Evolutionary conservation across 2,797 vertebrate genomes (phyloP).

Genomic region (Trachops cirrhosus): DNA sequence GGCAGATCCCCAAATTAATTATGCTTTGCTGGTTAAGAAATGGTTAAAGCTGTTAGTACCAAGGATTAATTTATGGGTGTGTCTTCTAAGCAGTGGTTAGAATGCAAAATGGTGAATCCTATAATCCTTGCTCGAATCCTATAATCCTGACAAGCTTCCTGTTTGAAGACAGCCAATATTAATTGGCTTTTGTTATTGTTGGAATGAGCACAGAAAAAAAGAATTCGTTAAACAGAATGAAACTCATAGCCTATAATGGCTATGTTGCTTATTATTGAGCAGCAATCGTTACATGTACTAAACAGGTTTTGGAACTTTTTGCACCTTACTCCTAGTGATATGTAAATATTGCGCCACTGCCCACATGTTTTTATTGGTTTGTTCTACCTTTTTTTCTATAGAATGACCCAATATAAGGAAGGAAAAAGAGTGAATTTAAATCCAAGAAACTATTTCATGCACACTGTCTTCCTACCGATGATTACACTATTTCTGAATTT

Average conservation of each 20-base stretch:
- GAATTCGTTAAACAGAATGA: not conserved
- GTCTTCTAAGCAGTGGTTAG: not conserved
- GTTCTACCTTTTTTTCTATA: not conserved
- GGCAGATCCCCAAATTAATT: not conserved
- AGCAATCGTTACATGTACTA: not conserved
- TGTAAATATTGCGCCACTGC: not conserved
- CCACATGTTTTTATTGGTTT: not conserved
- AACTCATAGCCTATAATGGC: not conserved
- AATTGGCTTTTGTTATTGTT: not conserved
- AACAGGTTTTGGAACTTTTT: not conserved
- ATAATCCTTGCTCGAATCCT: not conserved
- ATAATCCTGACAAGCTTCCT: not conserved
- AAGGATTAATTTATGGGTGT: not conserved
- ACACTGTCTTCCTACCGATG: not conserved
- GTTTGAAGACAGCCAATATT: not conserved
- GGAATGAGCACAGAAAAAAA: not conserved
- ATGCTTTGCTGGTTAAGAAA: not conserved
- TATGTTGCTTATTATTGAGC: not conserved
- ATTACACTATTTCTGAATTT: not conserved
- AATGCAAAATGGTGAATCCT: not conserved
- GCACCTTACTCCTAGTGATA: not conserved
- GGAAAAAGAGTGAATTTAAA: not conserved
- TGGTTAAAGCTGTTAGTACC: not conserved
- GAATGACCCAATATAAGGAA: not conserved
- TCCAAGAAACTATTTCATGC: not conserved